A percentile compares a stretch with the other conserved stretches of the same genome.
phyloP scores from a whole-genome alignment of 2,113 vertebrate species.

The Burhinus oedicnemus region DNA sequence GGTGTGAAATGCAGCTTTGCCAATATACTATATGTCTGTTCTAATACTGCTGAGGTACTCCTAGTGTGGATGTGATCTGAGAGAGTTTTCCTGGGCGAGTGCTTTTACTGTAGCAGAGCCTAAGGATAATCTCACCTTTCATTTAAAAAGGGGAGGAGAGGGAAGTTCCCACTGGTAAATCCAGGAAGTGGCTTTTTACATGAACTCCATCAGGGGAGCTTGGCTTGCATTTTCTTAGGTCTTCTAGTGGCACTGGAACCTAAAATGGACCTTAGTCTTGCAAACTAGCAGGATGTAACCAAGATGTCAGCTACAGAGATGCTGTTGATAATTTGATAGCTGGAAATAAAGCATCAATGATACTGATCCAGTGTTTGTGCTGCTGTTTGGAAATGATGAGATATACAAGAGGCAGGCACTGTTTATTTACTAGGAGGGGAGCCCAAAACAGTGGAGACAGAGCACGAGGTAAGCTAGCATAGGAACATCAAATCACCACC shows the following conservation, averaged over 20 bases:
- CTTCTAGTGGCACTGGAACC: neutral
- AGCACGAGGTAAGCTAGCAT: neutral
- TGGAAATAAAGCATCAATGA: neutral
- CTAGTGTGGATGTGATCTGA: neutral
- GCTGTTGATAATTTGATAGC: neutral
- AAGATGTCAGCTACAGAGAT: neutral
- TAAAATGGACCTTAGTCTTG: neutral
- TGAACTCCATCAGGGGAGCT: neutral
- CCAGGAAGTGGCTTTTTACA: neutral
- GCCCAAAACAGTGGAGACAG: neutral
- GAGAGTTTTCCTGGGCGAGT: neutral
- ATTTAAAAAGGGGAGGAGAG: neutral
- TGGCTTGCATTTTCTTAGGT: neutral
- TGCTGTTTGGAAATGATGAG: neutral
- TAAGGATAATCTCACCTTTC: neutral
- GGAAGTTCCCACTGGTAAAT: neutral
- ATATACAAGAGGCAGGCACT: neutral
- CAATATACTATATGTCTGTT: fast-evolving
- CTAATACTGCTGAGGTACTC: neutral
- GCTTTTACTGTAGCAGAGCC: neutral
- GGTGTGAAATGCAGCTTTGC: neutral
- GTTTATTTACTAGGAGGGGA: neutral
- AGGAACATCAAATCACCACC: neutral
- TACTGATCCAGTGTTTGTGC: fast-evolving
- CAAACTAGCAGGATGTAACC: neutral